Percentiles rank a stretch among this genome's conserved stretches.
Conservation (phyloP, 2,113 vertebrate genomes). For the Chaetodon auriga region DNA sequence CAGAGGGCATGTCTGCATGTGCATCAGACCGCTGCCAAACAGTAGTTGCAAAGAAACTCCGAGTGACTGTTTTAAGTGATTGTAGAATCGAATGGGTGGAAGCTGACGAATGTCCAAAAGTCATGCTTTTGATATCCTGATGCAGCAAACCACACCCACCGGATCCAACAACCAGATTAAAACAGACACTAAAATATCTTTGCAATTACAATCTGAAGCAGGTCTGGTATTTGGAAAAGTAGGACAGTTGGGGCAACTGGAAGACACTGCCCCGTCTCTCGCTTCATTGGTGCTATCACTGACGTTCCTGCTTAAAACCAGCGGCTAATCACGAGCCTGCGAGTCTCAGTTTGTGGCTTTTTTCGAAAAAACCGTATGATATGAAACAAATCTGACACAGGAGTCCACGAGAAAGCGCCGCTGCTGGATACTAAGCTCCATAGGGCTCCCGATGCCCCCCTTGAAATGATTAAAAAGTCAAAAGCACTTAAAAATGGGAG, state of each 20-base stretch:
- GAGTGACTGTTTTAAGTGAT: slow-evolving; percentile 21
- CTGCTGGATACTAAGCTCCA: slow-evolving; percentile 15
- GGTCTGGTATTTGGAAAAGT: slow-evolving; percentile 37
- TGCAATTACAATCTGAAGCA: slow-evolving; percentile 52
- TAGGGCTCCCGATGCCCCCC: neutral
- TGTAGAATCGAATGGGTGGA: slow-evolving; percentile 12
- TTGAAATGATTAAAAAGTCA: slow-evolving; percentile 64
- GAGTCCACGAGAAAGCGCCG: slow-evolving; percentile 28
- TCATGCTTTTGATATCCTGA: neutral
- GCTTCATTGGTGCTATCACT: slow-evolving; percentile 71
- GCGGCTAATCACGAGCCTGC: slow-evolving; percentile 36
- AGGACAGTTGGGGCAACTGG: slow-evolving; percentile 38
- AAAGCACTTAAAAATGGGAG: slow-evolving; percentile 77
- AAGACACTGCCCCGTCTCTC: slow-evolving; percentile 75
- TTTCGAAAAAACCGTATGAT: slow-evolving; percentile 43
- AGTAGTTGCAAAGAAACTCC: slow-evolving; percentile 39
- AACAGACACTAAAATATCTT: slow-evolving; percentile 16
- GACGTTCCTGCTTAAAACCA: slow-evolving; percentile 59
- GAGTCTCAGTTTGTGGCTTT: slow-evolving; percentile 71
- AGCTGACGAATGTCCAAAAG: neutral
- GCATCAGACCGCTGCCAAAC: slow-evolving; percentile 64
- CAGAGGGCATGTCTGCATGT: slow-evolving; percentile 55
- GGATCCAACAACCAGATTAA: slow-evolving; percentile 6
- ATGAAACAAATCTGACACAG: slow-evolving; percentile 22
- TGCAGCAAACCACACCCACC: slow-evolving; percentile 8